These are phyloP conservation scores for Hofmannophila pseudospretella DNA, from an alignment of 2,888 invertebrate species.

Conservation along the genomic window DNA sequence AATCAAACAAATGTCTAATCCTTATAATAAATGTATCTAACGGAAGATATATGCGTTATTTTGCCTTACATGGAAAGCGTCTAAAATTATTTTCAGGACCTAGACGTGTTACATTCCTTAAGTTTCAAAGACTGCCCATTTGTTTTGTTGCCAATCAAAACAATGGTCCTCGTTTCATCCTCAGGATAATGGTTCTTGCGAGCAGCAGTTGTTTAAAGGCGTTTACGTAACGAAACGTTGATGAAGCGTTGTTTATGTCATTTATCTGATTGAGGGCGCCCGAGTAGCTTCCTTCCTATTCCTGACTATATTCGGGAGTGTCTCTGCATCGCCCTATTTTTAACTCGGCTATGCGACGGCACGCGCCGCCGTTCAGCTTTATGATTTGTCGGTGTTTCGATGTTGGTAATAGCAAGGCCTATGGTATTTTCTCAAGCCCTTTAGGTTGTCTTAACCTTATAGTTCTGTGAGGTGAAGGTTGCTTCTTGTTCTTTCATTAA, in stretches of 20 bases:
- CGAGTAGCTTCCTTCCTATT: slow-evolving; percentile 49
- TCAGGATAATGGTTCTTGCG: not conserved
- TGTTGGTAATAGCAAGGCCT: slow-evolving; percentile 10
- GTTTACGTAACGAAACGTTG: not conserved
- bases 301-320: slow-evolving; percentile 65
- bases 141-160: not conserved
- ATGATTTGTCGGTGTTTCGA: slow-evolving; percentile 53
- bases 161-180: too few species aligned
- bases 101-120: too few species aligned
- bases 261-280: not conserved
- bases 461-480: too few species aligned
- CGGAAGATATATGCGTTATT: too few species aligned
- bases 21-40: too few species aligned
- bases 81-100: too few species aligned
- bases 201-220: not conserved
- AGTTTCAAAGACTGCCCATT: too few species aligned
- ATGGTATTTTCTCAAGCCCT: too few species aligned
- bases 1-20: too few species aligned
- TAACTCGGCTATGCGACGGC: slow-evolving; percentile 55
- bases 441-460: too few species aligned
- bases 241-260: slow-evolving; percentile 1
- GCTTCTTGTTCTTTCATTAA: too few species aligned
- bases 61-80: too few species aligned
- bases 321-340: slow-evolving; percentile 61
- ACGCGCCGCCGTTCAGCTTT: slow-evolving; percentile 56